A percentile compares a stretch with the other conserved stretches of the same genome.
These are phyloP conservation scores for Drosophila tanythrix DNA, from an alignment of 2,888 invertebrate genomes.

Conservation along the genomic window DNA sequence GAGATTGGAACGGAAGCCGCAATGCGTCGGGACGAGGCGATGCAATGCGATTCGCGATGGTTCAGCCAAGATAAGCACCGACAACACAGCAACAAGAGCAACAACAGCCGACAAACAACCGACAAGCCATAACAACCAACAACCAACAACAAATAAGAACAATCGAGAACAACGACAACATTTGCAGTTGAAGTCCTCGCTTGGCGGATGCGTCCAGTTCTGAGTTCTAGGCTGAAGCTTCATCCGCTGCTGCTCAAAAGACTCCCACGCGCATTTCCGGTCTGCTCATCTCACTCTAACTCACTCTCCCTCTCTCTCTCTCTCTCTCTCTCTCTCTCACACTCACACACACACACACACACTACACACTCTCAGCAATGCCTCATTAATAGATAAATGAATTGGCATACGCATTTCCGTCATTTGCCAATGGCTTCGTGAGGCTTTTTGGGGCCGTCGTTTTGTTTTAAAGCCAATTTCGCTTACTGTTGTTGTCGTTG, in stretches of 20 bases:
- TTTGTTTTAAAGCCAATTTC: conserved; percentile 52
- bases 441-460: conserved; percentile 34
- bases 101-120: conserved; percentile 19
- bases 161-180: conserved; percentile 26
- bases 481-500: background rate
- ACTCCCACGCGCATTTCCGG: conserved; percentile 76
- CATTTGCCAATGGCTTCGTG: conserved; percentile 16
- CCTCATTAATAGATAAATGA: conserved; percentile 73
- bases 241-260: conserved; percentile 39
- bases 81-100: conserved; percentile 24
- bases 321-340: background rate
- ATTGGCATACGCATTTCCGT: conserved; percentile 74
- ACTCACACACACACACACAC: background rate
- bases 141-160: conserved; percentile 9
- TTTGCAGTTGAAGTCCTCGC: conserved; percentile 46
- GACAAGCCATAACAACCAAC: conserved; percentile 16
- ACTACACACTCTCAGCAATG: background rate
- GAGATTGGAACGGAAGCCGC: conserved; percentile 69
- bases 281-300: conserved; percentile 5
- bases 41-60: conserved; percentile 60
- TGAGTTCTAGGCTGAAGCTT: conserved; percentile 27
- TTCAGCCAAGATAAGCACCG: conserved; percentile 50
- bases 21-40: conserved; percentile 29
- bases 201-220: conserved; percentile 40
- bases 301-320: conserved; percentile 13